Evolutionary conservation across 2,113 vertebrate species (phyloP).

Genomic region (Gnathonemus longibarbis): DNA sequence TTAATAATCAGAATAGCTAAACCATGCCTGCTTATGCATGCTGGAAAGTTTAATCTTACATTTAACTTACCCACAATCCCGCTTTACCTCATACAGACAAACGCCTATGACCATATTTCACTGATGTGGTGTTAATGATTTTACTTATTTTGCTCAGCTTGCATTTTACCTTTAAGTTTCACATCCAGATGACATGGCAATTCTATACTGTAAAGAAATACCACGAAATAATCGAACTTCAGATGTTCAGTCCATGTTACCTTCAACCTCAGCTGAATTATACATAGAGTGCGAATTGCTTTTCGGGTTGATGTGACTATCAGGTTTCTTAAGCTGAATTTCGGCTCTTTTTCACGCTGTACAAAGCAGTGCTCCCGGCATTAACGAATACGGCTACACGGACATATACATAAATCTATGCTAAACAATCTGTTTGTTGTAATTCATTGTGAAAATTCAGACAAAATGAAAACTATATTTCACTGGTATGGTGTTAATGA

Average conservation of each 20-base stretch:
- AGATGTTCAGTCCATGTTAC: background rate
- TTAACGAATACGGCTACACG: background rate
- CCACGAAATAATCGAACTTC: background rate
- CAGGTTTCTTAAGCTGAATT: background rate
- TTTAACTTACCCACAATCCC: background rate
- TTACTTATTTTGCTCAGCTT: background rate
- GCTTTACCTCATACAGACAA: background rate
- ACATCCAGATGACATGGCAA: background rate
- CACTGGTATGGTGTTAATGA: background rate
- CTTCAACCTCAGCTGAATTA: background rate
- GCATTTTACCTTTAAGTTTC: background rate
- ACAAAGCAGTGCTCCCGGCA: background rate
- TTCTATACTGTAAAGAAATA: background rate
- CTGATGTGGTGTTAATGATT: background rate
- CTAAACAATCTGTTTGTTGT: background rate
- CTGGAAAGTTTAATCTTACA: background rate
- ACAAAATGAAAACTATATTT: background rate
- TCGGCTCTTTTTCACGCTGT: background rate
- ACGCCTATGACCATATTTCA: background rate
- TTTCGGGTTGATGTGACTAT: background rate
- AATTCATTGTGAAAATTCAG: background rate
- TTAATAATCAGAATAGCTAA: background rate
- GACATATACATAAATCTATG: background rate
- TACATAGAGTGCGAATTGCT: background rate
- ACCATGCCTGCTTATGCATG: background rate